These are phyloP conservation scores for Ridgeia piscesae DNA, from an alignment of 1,140 invertebrate genomes.

Conservation along the genomic window DNA sequence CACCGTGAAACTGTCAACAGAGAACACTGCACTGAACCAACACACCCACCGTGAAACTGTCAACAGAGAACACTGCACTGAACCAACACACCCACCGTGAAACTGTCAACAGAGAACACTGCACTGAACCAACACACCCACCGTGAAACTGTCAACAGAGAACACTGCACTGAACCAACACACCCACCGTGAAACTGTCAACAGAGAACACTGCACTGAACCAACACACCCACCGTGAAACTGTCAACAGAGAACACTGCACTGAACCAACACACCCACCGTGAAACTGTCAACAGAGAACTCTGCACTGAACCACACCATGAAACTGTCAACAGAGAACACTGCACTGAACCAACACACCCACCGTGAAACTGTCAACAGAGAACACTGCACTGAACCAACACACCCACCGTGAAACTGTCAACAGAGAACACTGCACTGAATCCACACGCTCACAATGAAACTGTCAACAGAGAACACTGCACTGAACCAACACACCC, in stretches of 20 bases:
- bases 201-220: neutral
- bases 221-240: neutral
- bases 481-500: neutral
- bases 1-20: neutral
- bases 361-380: neutral
- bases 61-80: neutral
- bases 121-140: neutral
- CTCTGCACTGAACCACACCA: neutral
- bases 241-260: neutral
- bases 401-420: neutral
- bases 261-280: neutral
- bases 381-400: neutral
- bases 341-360: neutral
- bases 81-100: neutral
- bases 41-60: neutral
- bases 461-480: constrained; percentile 5
- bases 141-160: neutral
- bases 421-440: neutral
- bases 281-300: neutral
- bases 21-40: neutral
- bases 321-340: neutral
- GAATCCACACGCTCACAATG: neutral
- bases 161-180: neutral
- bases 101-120: constrained; percentile 5
- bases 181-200: neutral